Percentiles rank a stretch among this genome's conserved stretches.
Conservation (phyloP, 2,113 vertebrate genomes). For the Plestiodon gilberti region DNA sequence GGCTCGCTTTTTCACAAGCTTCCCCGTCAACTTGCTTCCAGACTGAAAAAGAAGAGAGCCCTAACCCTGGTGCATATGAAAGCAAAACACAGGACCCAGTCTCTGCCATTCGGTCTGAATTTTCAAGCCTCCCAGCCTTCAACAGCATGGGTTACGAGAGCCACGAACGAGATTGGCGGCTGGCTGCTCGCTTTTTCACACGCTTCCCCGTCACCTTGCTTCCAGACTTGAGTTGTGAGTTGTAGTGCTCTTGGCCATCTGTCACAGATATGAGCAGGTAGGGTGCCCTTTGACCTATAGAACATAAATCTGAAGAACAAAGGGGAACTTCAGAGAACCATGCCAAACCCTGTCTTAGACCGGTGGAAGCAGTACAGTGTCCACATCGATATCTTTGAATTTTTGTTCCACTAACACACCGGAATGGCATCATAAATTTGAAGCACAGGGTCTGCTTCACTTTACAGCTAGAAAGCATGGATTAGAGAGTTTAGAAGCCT, state of each 20-base stretch:
- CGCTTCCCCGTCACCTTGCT: conserved; percentile 25
- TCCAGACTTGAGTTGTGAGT: conserved; percentile 56
- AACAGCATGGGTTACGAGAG: conserved; percentile 12
- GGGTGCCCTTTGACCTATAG: conserved; percentile 67
- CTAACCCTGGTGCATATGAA: too few relatives aligned
- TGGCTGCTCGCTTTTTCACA: background rate
- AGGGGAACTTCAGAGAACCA: conserved; percentile 69
- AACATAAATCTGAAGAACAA: conserved; percentile 69
- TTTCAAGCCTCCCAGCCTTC: background rate
- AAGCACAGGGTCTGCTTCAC: conserved; percentile 38
- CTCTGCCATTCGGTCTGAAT: conserved; percentile 41
- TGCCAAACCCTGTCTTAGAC: conserved; percentile 42
- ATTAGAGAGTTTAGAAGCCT: background rate
- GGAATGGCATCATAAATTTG: conserved; percentile 49
- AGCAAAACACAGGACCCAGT: too few relatives aligned
- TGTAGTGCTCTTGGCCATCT: conserved; percentile 61
- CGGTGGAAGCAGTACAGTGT: conserved; percentile 49
- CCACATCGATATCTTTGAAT: background rate
- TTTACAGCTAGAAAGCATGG: conserved; percentile 9
- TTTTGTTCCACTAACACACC: conserved; percentile 36
- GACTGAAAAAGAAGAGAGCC: too few relatives aligned
- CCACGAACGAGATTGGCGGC: conserved; percentile 29
- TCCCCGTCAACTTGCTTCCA: background rate
- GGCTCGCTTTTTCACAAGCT: background rate
- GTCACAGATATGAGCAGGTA: conserved; percentile 55